Conservation (phyloP, 2,797 vertebrate species). For the Sebastes hubbsi region DNA sequence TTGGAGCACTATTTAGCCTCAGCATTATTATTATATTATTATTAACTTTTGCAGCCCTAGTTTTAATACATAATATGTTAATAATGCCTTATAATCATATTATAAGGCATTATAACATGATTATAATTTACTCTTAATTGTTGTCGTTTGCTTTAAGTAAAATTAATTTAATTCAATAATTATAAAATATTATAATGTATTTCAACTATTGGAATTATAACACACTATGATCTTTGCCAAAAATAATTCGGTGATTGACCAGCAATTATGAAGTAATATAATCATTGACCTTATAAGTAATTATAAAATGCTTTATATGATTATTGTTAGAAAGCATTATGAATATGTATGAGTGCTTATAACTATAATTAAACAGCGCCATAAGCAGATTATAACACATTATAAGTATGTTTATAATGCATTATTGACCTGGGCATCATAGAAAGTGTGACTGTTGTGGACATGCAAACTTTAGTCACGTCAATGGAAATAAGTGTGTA, state of each 20-base stretch:
- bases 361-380: neutral
- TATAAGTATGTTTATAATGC: neutral
- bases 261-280: neutral
- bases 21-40: no score
- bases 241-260: neutral
- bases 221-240: no score
- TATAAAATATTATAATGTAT: no score
- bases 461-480: neutral
- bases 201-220: no score
- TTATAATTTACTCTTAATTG: no score
- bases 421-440: neutral
- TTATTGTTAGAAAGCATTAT: neutral
- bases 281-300: neutral
- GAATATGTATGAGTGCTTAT: neutral
- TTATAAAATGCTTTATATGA: neutral
- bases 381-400: neutral
- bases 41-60: no score
- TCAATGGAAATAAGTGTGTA: neutral
- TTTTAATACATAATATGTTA: no score
- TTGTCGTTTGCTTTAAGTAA: no score
- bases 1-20: no score
- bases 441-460: neutral
- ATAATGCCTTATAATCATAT: no score
- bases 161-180: no score
- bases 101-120: no score